Base-by-base conservation (phyloP, 2,888 invertebrate genomes). In the Pandemis cinnamomeana region DNA sequence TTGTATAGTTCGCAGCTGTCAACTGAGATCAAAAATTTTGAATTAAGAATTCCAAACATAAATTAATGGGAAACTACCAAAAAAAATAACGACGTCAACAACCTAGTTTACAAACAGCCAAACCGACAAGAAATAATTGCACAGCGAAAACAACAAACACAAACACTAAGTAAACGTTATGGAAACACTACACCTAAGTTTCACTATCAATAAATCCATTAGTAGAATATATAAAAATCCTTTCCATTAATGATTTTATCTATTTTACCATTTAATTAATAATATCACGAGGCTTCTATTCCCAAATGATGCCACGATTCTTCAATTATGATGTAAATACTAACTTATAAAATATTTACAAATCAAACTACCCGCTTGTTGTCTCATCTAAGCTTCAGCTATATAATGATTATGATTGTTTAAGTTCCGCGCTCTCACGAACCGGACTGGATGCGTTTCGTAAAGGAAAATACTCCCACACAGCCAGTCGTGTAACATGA, bases 151-250 rank as follows among this genome's bases (percentile, higher is more conserved):
- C 92, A 91, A 92, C 88, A 88, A 90, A 93, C 90, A 89, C 88
- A 89, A 91, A 91, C 87, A 87, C 86, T 87, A 86, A 58, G 58
- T 58, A 58, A 87, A 86, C 86, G 78, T 86, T 88, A 89, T 83
- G 83, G 84, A 85, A 82, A 87, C 83, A 89, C 92, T 93, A 93
- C 85, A 83, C 86, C 91, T 93, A 93, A 87, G 91, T 91, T 93
- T 92, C 84, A 90, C 92, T 92, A 94, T 87, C 84, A 89, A 92
- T 93, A 90, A 91, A 93, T 91, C 91, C 90, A 92, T 93, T 91
- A 93, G 90, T 92, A 91, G 92, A 93, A 93, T 93, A 94, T 93
- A 93, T 93, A 93, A 93, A 93, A 94, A 92, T 92, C 89, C 91
- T 91, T 91, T 93, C 91, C 91, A 87, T 91, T 92, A 93, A 92